phyloP scores from a whole-genome alignment of 2,113 vertebrate species.

The Oncorhynchus nerka region DNA sequence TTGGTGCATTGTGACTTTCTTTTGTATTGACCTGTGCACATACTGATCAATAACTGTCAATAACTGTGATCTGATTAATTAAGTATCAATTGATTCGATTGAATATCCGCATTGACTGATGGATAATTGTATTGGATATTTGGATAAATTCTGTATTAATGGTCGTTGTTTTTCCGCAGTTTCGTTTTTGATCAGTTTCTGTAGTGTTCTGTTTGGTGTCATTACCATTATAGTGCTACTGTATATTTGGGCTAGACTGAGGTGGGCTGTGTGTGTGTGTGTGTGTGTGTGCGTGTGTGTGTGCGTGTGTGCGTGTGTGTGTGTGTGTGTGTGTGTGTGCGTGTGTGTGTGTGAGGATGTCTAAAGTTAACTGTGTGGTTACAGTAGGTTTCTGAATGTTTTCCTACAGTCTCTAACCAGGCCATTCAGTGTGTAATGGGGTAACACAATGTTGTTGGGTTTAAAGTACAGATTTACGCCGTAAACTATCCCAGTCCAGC shows the following conservation, averaged over 20 bases:
- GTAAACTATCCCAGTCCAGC: neutral
- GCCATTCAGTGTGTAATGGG: neutral
- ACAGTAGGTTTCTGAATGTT: neutral
- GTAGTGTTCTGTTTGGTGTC: slow-evolving; percentile 71
- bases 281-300: slow-evolving; percentile 25
- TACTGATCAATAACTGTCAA: slow-evolving; percentile 74
- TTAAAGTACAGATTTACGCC: too few relatives aligned
- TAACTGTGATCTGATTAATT: slow-evolving; percentile 59
- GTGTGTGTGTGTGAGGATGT: neutral
- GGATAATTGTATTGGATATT: slow-evolving; percentile 41
- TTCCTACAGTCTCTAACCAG: neutral
- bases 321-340: slow-evolving; percentile 47
- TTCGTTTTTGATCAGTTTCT: slow-evolving; percentile 75
- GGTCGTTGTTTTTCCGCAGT: slow-evolving; percentile 53
- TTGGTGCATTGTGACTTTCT: slow-evolving; percentile 77
- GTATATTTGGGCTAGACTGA: slow-evolving; percentile 43
- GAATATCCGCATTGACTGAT: slow-evolving; percentile 54
- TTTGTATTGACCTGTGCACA: slow-evolving; percentile 74
- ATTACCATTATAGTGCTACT: slow-evolving; percentile 58
- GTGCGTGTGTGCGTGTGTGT: neutral
- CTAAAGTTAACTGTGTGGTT: neutral
- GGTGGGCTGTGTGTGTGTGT: slow-evolving; percentile 10
- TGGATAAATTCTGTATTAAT: slow-evolving; percentile 56
- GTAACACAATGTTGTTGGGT: too few relatives aligned
- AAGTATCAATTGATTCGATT: slow-evolving; percentile 62